Evolutionary conservation across 2,888 invertebrate species (phyloP).

Genomic region (Ephialtes manifestator): DNA sequence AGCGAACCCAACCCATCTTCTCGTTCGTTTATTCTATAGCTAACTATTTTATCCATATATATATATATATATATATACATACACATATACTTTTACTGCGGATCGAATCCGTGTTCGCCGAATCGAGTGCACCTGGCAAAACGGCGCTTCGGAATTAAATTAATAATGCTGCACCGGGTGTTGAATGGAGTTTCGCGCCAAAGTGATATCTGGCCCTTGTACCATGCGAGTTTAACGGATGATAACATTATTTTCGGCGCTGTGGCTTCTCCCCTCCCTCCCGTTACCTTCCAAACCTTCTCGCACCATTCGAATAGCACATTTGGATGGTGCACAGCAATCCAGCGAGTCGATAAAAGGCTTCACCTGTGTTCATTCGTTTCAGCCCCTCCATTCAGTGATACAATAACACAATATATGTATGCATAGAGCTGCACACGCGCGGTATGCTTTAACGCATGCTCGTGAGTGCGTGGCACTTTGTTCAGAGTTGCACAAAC

Average conservation of each 20-base stretch:
- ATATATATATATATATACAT: constrained; percentile 23
- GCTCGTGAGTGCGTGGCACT: constrained; percentile 41
- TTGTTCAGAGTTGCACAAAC: constrained; percentile 38
- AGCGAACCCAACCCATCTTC: not conserved
- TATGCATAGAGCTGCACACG: constrained; percentile 3
- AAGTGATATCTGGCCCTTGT: constrained; percentile 5
- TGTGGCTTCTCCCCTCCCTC: not conserved
- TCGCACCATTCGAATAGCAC: constrained; percentile 41
- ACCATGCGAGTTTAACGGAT: constrained; percentile 50
- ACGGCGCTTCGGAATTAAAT: constrained; percentile 44
- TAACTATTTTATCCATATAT: not conserved
- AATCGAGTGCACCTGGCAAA: constrained; percentile 52
- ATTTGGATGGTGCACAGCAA: constrained; percentile 40
- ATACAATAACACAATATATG: not conserved
- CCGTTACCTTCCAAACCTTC: not conserved
- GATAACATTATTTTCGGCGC: constrained; percentile 60
- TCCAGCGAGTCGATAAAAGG: constrained; percentile 54
- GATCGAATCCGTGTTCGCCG: constrained; percentile 33
- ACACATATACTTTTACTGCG: not conserved
- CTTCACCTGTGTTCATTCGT: not conserved
- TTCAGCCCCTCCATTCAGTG: not conserved
- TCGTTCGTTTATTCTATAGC: constrained; percentile 3
- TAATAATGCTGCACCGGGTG: constrained; percentile 53
- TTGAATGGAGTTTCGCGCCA: constrained; percentile 17
- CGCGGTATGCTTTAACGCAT: constrained; percentile 32